A percentile compares a stretch with the other conserved stretches of the same genome.
Conservation (phyloP, 2,113 vertebrate genomes). For the Cryptotis parvus region DNA sequence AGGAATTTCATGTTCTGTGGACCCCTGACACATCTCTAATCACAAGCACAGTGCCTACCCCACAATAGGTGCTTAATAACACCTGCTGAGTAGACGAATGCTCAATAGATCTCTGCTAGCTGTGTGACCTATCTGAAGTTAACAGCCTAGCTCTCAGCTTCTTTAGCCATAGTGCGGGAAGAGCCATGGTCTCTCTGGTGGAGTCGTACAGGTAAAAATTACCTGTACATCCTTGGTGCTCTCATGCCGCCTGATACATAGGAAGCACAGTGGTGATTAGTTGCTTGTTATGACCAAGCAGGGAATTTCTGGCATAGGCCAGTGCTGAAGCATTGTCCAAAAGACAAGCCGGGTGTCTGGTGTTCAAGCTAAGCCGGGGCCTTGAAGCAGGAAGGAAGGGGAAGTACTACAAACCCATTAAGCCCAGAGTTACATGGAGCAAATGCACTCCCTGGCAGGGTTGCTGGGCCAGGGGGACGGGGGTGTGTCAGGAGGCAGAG, state of each 20-base stretch:
- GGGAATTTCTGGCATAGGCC: neutral
- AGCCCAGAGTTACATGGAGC: slow-evolving; percentile 10
- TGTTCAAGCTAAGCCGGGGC: slow-evolving; percentile 73
- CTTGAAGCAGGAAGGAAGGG: slow-evolving; percentile 78
- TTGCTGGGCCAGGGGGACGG: neutral
- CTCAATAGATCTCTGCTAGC: neutral
- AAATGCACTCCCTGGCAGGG: neutral
- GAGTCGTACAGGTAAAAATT: neutral
- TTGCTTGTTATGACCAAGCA: neutral
- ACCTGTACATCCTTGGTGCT: neutral
- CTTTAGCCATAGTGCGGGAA: neutral
- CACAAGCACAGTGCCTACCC: neutral
- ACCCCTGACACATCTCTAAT: neutral
- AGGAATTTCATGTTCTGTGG: neutral
- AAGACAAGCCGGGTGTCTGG: neutral
- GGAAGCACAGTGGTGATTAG: neutral
- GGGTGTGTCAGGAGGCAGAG: neutral
- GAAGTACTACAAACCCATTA: slow-evolving; percentile 62
- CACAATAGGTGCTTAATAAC: neutral
- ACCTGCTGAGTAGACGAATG: slow-evolving; percentile 11
- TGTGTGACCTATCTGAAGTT: neutral
- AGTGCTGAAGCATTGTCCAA: neutral
- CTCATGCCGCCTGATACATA: neutral
- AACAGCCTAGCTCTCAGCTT: slow-evolving; percentile 23
- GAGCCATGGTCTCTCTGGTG: neutral